Conservation (phyloP, 2,113 vertebrate genomes). For the Mixornis gularis region DNA sequence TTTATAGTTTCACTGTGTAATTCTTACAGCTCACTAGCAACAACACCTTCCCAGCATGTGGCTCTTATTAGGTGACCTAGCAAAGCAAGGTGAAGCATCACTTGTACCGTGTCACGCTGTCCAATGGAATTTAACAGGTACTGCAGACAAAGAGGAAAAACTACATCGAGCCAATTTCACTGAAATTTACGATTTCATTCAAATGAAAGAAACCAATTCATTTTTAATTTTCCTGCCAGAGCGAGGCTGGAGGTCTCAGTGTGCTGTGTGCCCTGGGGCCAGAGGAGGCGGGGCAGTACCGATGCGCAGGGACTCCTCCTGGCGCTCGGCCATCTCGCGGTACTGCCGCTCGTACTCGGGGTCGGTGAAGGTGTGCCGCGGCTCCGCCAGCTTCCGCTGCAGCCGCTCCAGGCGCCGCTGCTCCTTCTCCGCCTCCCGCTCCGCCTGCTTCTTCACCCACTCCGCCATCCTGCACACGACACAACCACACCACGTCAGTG, state of each 20-base stretch:
- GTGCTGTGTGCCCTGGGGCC: not conserved
- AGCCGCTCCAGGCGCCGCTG: conserved; percentile 86
- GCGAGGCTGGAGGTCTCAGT: fast-evolving
- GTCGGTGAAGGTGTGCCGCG: conserved; percentile 82
- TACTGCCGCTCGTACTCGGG: conserved; percentile 85
- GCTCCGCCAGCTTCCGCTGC: conserved; percentile 85
- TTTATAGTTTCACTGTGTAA: not conserved
- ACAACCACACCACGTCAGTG: not conserved
- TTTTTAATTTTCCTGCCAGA: not conserved
- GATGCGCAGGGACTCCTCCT: conserved; percentile 92
- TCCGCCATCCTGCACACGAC: conserved; percentile 84
- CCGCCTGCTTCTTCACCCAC: conserved; percentile 92
- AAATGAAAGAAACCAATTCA: not conserved
- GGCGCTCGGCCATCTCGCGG: conserved; percentile 85
- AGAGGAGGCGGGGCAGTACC: conserved; percentile 53
- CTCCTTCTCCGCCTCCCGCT: conserved; percentile 90
- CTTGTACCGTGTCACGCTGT: fast-evolving
- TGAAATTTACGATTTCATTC: not conserved
- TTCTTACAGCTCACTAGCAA: not conserved
- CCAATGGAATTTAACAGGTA: not conserved
- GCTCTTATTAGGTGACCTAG: not conserved
- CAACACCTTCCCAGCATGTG: not conserved
- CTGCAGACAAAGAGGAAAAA: not conserved
- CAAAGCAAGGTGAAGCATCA: not conserved
- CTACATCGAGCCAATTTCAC: not conserved